Percentiles rank a stretch among this genome's conserved stretches.
Evolutionary conservation across 2,888 invertebrate species (phyloP).

Genomic region (Apotomis turbidana): DNA sequence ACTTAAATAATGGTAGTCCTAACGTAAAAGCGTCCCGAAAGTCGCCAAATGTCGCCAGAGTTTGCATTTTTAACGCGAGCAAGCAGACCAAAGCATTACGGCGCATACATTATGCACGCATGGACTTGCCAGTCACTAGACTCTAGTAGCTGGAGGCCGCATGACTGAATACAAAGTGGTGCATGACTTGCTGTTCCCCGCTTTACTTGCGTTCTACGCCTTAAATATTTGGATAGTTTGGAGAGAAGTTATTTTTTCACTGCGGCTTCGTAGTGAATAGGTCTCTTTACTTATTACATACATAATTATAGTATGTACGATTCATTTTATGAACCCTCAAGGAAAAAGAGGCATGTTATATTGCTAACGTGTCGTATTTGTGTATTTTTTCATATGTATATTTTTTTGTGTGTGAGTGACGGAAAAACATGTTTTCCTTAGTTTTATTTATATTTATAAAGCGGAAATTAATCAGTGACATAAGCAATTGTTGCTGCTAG

Average conservation of each 20-base stretch:
- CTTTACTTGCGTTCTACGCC: slow-evolving; percentile 26
- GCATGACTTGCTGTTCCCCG: slow-evolving; percentile 37
- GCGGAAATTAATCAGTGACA: no score
- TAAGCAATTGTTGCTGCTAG: no score
- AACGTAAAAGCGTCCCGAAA: slow-evolving; percentile 12
- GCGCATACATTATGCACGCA: slow-evolving; percentile 40
- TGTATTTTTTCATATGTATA: no score
- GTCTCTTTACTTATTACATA: background rate
- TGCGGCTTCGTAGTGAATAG: background rate
- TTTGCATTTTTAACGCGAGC: slow-evolving; percentile 35
- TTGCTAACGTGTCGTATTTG: no score
- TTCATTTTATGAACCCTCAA: no score
- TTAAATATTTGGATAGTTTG: background rate
- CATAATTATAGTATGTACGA: no score
- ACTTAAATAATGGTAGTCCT: background rate
- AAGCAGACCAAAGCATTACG: slow-evolving; percentile 36
- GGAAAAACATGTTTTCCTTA: no score
- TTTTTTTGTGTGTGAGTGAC: no score
- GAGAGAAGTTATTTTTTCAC: background rate
- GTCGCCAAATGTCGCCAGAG: slow-evolving; percentile 29
- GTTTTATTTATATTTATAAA: no score
- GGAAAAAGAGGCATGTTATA: no score
- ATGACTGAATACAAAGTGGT: slow-evolving; percentile 40
- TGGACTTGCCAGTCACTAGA: slow-evolving; percentile 40
- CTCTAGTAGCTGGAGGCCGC: slow-evolving; percentile 35